phyloP scores from a whole-genome alignment of 2,888 invertebrate genomes.

The Sinhomidia bicolor region DNA sequence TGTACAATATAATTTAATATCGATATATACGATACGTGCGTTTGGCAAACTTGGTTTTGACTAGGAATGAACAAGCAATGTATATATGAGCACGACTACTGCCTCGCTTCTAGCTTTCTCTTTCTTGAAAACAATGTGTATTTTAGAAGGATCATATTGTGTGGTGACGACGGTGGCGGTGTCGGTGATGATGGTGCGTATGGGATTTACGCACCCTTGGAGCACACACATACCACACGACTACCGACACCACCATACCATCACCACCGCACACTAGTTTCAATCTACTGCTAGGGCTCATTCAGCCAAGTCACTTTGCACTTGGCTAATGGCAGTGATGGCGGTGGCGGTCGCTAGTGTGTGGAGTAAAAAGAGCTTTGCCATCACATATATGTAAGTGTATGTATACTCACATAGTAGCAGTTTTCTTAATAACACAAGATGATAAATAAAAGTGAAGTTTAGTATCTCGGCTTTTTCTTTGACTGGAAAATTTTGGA shows the following conservation, averaged over 20 bases:
- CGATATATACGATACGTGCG: slow-evolving; percentile 39
- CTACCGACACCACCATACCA: not conserved
- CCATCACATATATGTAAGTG: too few relatives aligned
- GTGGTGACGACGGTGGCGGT: slow-evolving; percentile 33
- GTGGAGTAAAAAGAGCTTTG: not conserved
- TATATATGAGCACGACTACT: not conserved
- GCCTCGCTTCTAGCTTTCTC: not conserved
- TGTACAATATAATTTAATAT: slow-evolving; percentile 73
- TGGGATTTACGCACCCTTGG: slow-evolving; percentile 57
- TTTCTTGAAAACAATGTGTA: slow-evolving; percentile 27
- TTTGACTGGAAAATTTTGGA: slow-evolving; percentile 43
- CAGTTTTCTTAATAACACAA: slow-evolving; percentile 58
- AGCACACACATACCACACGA: slow-evolving; percentile 19
- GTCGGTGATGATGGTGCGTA: slow-evolving; percentile 37
- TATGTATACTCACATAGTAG: slow-evolving; percentile 22
- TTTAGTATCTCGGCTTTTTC: slow-evolving; percentile 57
- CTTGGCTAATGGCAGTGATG: slow-evolving; percentile 37
- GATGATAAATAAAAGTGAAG: slow-evolving; percentile 70
- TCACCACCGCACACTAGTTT: slow-evolving; percentile 7
- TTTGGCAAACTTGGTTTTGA: slow-evolving; percentile 31
- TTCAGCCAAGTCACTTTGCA: slow-evolving; percentile 42
- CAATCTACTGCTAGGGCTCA: slow-evolving; percentile 4
- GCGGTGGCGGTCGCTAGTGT: not conserved
- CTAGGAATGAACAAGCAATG: too few relatives aligned
- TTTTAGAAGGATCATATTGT: slow-evolving; percentile 35